Evolutionary conservation across 2,797 vertebrate genomes (phyloP).

Genomic region (Echeneis naucrates): DNA sequence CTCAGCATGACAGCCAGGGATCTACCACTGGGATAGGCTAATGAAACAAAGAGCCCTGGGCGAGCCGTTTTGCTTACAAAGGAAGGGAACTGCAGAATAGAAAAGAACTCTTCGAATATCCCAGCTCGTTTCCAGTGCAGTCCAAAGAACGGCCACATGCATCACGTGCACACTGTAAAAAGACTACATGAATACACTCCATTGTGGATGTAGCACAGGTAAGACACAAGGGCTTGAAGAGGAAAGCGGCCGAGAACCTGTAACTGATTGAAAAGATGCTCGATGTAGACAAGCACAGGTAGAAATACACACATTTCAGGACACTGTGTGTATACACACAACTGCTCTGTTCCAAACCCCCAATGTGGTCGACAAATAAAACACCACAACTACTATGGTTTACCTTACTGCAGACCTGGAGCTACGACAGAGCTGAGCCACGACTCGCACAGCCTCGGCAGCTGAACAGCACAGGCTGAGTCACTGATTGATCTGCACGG

Average conservation of each 20-base stretch:
- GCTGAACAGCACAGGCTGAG: constrained; percentile 69
- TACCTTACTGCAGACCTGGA: constrained; percentile 49
- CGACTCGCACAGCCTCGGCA: constrained; percentile 69
- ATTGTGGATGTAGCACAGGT: constrained; percentile 30
- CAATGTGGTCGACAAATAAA: constrained; percentile 32
- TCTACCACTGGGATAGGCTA: constrained; percentile 62
- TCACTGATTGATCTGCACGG: constrained; percentile 76
- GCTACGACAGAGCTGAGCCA: constrained; percentile 33
- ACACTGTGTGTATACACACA: constrained; percentile 8
- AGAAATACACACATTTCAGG: constrained; percentile 21
- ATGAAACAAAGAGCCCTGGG: constrained; percentile 74
- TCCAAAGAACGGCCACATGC: constrained; percentile 36
- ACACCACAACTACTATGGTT: constrained; percentile 30
- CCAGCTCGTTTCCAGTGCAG: constrained; percentile 58
- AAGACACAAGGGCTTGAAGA: constrained; percentile 42
- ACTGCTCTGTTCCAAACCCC: constrained; percentile 24
- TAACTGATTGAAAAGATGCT: constrained; percentile 25
- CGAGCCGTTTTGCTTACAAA: constrained; percentile 56
- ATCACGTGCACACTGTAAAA: constrained; percentile 41
- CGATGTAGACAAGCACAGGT: constrained; percentile 29
- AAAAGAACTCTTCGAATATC: constrained; percentile 35
- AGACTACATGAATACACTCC: constrained; percentile 28
- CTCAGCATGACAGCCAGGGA: constrained; percentile 65
- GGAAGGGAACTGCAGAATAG: neutral
- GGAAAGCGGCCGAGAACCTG: constrained; percentile 43